Percentiles rank a stretch among this genome's conserved stretches.
These are phyloP conservation scores for Alca torda DNA, from an alignment of 2,797 vertebrate genomes.

Conservation along the genomic window DNA sequence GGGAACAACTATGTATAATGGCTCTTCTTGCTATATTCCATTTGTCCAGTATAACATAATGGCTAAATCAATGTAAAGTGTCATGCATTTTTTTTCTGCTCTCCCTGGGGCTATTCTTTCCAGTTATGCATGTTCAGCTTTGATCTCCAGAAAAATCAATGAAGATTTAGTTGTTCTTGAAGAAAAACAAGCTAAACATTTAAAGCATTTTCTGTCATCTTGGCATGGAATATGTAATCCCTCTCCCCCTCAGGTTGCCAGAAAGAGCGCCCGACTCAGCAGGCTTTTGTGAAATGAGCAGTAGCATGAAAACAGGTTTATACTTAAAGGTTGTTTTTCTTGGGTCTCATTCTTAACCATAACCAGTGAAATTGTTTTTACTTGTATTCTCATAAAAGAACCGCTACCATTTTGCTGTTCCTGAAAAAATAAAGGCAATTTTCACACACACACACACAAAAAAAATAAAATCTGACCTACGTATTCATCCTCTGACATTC, in stretches of 20 bases:
- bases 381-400: not conserved
- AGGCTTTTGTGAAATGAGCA: constrained; percentile 15
- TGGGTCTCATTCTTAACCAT: not conserved
- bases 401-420: constrained; percentile 4
- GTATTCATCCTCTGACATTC: not conserved
- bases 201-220: constrained; percentile 41
- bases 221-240: not conserved
- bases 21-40: not conserved
- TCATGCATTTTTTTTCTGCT: constrained; percentile 5
- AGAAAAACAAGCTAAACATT: constrained; percentile 26
- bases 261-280: not conserved
- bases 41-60: constrained; percentile 3
- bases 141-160: constrained; percentile 61
- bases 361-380: constrained; percentile 5
- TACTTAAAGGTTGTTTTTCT: not conserved
- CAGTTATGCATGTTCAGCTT: constrained; percentile 15
- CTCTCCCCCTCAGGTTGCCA: not conserved
- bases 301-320: not conserved
- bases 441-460: not conserved
- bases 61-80: constrained; percentile 45
- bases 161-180: constrained; percentile 24
- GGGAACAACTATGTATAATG: constrained; percentile 4
- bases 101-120: constrained; percentile 26
- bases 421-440: constrained; percentile 9
- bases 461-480: not conserved